phyloP scores from a whole-genome alignment of 64 coral and sea anemone species.

The Stichodactyla mertensii region DNA sequence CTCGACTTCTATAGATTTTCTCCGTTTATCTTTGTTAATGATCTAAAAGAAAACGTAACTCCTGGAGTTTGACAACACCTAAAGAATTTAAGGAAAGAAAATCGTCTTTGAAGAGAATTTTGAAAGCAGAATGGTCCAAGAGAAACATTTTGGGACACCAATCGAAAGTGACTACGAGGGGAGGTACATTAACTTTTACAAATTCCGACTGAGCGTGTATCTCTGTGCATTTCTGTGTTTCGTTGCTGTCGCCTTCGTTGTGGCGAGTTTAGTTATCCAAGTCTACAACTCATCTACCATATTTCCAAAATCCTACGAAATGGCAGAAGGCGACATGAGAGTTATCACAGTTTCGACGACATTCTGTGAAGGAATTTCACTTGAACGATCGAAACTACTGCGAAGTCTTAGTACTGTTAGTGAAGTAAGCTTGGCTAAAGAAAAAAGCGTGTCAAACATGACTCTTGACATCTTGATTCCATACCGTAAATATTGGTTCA shows the following conservation, averaged over 20 bases:
- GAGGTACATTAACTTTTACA: background rate
- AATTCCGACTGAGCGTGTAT: conserved; percentile 63
- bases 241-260: conserved; percentile 42
- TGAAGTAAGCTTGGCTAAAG: conserved; percentile 11
- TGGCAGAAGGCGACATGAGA: conserved; percentile 79
- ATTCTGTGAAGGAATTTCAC: conserved; percentile 75
- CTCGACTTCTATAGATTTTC: background rate
- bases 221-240: conserved; percentile 59
- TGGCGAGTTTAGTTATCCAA: conserved; percentile 60
- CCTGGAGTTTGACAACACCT: background rate
- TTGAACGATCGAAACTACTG: conserved; percentile 25
- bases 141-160: background rate
- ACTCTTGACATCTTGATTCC: conserved; percentile 59
- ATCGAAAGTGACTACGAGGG: background rate
- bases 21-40: conserved; percentile 14
- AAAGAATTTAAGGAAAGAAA: background rate
- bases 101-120: background rate
- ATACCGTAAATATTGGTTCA: conserved; percentile 77
- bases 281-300: conserved; percentile 73
- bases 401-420: conserved; percentile 54
- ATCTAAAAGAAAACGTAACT: background rate
- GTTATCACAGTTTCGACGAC: conserved; percentile 68
- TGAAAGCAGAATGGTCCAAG: background rate
- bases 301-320: conserved; percentile 65
- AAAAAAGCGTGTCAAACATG: conserved; percentile 46